Percentiles rank a stretch among this genome's conserved stretches.
Conservation (phyloP, 30 jellyfish, hydroid and myxozoan species). For the Turritopsis rubra region DNA sequence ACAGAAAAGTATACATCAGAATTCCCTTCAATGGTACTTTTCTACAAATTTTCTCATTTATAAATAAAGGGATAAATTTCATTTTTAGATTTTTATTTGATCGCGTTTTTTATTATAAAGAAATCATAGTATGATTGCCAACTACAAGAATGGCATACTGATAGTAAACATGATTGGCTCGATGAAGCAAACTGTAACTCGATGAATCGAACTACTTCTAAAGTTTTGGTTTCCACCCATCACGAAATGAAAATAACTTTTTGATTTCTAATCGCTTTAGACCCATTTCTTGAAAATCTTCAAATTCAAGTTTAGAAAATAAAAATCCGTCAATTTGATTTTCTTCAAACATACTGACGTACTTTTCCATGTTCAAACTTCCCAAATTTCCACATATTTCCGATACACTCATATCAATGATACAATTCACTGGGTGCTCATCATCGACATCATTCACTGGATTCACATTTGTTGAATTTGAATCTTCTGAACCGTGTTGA, state of each 20-base stretch:
- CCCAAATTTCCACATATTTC: constrained; percentile 45
- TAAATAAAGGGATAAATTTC: not conserved
- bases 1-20: no score
- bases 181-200: not conserved
- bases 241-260: constrained; percentile 44
- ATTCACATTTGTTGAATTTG: not conserved
- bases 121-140: not conserved
- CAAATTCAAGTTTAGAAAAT: constrained; percentile 44
- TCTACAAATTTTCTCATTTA: not conserved
- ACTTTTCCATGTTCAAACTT: constrained; percentile 46
- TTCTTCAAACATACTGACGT: constrained; percentile 31
- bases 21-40: no score
- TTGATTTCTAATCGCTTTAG: constrained; percentile 48
- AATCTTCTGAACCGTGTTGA: not conserved
- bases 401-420: constrained; percentile 16
- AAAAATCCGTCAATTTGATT: constrained; percentile 79
- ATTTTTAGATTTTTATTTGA: not conserved
- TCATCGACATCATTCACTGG: not conserved
- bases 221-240: constrained; percentile 81
- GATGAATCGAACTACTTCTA: not conserved
- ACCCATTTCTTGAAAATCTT: constrained; percentile 39
- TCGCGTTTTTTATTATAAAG: no score
- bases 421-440: not conserved
- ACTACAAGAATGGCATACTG: not conserved
- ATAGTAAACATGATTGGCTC: not conserved